Base-by-base conservation (phyloP, 1,140 invertebrate species). In the Euura lappo region DNA sequence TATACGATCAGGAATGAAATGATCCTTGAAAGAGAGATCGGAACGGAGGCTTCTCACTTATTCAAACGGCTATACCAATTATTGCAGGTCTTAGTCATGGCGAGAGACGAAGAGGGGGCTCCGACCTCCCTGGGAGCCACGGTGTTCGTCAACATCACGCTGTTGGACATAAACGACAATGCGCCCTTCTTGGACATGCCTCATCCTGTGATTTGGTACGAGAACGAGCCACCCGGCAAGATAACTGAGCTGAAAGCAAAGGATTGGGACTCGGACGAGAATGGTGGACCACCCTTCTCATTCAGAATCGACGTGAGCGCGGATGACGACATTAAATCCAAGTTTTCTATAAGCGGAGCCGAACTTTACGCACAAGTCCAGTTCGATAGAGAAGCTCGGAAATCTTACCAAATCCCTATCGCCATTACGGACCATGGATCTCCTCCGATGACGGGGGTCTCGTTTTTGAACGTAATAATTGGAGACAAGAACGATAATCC, bases 101-200 rank as follows among this genome's bases (percentile, higher is more conserved):
- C 96, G 2, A 90, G 90, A 74, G 97, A 98, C 85, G 93, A 97
- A 80, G 90, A 93, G 72, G 93, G 92, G 2, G 89, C 82, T 72
- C 89, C 86, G 51, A 91, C 85, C 13, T 91, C 91, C 11, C 83
- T 94, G 6, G 87, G 88, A 8, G 88, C 87, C 1, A 90, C 90
- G 1, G 91, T 92, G 0, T 91, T 93, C 81, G 92, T 98, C 2
- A 91, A 92, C 42, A 93, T 97, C 60, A 91, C 90, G 46, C 83
- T 97, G 2, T 90, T 89, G 3, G 96, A 97, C 79, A 95, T 97
- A 71, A 98, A 97, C 81, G 96, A 98, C 80, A 97, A 97, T 86
- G 93, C 94, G 1, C 96, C 96, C 0, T 94, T 93, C 82, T 87
- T 98, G 69, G 92, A 94, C 73, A 94, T 94, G 91, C 88, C 89